A percentile compares a stretch with the other conserved stretches of the same genome.
phyloP scores from a whole-genome alignment of 2,888 invertebrate species.

The Pseudanteris insignis region DNA sequence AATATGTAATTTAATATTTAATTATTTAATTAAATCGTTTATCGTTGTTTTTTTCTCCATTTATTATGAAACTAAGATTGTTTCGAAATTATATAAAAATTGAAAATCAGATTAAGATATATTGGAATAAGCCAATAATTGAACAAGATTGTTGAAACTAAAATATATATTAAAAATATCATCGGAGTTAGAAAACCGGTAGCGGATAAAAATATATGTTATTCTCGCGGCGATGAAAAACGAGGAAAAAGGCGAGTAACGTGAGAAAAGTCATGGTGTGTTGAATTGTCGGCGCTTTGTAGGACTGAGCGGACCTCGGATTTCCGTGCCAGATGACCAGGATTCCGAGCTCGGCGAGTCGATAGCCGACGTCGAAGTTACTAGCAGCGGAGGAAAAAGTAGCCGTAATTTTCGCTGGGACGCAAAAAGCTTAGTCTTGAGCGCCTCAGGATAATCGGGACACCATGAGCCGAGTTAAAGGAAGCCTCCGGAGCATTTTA shows the following conservation, averaged over 20 bases:
- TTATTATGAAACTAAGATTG: no score
- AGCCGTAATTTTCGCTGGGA: constrained; percentile 14
- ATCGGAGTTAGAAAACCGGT: no score
- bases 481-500: constrained; percentile 19
- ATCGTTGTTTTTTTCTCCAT: no score
- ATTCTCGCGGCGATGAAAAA: neutral
- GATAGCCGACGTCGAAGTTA: neutral
- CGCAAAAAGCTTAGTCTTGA: constrained; percentile 21
- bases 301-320: neutral
- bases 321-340: constrained; percentile 18
- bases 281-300: constrained; percentile 3
- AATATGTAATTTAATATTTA: no score
- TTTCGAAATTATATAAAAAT: no score
- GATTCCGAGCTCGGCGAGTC: neutral
- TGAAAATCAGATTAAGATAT: no score
- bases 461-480: constrained; percentile 14
- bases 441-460: constrained; percentile 15
- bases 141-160: no score
- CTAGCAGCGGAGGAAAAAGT: constrained; percentile 7
- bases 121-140: no score
- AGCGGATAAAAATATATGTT: neutral
- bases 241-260: constrained; percentile 1
- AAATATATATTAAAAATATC: no score
- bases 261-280: constrained; percentile 4
- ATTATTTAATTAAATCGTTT: no score